Percentiles rank a stretch among this genome's conserved stretches.
These are phyloP conservation scores for Alosa alosa DNA, from an alignment of 2,113 vertebrate genomes.

Conservation along the genomic window DNA sequence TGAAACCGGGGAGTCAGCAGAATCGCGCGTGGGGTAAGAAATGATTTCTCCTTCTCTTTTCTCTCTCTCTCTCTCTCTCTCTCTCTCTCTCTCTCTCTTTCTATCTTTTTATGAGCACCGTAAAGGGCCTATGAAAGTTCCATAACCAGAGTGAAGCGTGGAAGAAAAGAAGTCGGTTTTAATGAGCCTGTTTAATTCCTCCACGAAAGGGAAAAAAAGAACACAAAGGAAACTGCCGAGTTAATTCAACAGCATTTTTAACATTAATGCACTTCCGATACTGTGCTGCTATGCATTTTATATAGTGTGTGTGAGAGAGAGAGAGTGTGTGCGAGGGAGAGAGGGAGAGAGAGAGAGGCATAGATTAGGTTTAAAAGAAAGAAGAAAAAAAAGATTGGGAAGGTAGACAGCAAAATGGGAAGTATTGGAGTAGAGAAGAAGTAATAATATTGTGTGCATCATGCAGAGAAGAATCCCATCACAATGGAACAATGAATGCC, in stretches of 20 bases:
- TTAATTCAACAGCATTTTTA: conserved; percentile 38
- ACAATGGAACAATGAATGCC: not conserved
- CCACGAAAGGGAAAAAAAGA: conserved; percentile 15
- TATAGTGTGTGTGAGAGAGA: not conserved
- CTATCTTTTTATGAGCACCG: conserved; percentile 39
- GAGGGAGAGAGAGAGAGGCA: not conserved
- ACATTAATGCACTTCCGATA: conserved; percentile 27
- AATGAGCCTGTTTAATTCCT: conserved; percentile 44
- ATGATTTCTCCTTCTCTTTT: conserved; percentile 11
- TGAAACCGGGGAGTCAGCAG: conserved; percentile 46
- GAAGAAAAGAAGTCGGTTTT: conserved; percentile 23
- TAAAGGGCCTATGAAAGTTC: conserved; percentile 40
- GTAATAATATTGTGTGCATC: not conserved
- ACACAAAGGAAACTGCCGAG: conserved; percentile 36
- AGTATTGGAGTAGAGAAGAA: not conserved
- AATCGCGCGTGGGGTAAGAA: conserved; percentile 32
- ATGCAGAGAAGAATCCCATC: not conserved
- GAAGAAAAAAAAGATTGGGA: not conserved
- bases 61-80: not conserved
- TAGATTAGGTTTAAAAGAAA: too few species aligned
- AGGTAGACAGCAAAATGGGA: not conserved
- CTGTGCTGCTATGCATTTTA: not conserved
- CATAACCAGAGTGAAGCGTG: not conserved
- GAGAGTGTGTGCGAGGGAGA: not conserved
- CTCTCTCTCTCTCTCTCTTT: not conserved